These are phyloP conservation scores for Parnassius orleans DNA, from an alignment of 2,888 invertebrate genomes.

Conservation along the genomic window DNA sequence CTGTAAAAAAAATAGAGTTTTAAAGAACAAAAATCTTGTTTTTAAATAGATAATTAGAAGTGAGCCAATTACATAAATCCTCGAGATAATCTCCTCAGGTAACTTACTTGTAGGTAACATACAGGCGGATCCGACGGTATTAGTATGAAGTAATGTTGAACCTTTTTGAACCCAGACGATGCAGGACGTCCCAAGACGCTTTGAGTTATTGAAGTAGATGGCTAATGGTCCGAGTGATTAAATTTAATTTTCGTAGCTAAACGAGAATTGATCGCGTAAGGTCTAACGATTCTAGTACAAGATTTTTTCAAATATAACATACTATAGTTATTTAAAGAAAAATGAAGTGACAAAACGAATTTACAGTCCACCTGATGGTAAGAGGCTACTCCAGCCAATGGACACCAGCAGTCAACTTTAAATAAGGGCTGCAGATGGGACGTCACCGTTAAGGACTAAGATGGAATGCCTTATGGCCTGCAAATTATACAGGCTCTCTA, in stretches of 20 bases:
- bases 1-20: no score
- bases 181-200: background rate
- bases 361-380: no score
- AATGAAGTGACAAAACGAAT: no score
- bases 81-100: conserved; percentile 4
- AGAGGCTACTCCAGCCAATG: no score
- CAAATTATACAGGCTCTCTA: no score
- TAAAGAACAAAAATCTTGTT: no score
- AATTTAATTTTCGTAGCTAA: background rate
- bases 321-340: no score
- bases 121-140: conserved; percentile 3
- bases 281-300: background rate
- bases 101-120: conserved; percentile 1
- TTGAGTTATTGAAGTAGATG: background rate
- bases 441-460: no score
- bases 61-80: conserved; percentile 3
- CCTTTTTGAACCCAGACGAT: conserved; percentile 12
- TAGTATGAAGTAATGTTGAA: conserved; percentile 14
- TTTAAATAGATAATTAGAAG: background rate
- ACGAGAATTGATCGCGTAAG: background rate
- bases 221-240: conserved; percentile 19
- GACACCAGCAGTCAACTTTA: no score
- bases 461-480: no score
- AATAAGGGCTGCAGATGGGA: no score
- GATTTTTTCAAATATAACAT: background rate